These are phyloP conservation scores for Trachelipus rathkii DNA, from an alignment of 1,140 invertebrate genomes.

Conservation along the genomic window DNA sequence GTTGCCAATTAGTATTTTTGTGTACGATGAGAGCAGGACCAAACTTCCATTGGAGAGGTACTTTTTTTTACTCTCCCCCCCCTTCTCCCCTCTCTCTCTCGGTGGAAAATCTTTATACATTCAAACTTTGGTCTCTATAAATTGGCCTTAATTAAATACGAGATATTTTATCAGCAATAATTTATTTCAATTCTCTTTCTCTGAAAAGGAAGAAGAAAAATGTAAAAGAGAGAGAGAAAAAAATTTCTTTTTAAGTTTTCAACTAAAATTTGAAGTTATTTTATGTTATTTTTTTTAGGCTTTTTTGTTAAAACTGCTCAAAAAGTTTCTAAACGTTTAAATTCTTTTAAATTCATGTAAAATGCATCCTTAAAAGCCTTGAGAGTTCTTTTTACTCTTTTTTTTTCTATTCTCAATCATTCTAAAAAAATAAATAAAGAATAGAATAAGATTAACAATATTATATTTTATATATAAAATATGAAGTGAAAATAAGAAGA, in stretches of 20 bases:
- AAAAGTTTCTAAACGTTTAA: not conserved
- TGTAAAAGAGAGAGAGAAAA: too few relatives aligned
- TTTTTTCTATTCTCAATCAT: not conserved
- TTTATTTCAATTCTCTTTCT: not conserved
- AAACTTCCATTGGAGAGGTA: not conserved
- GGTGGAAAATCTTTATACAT: slow-evolving; percentile 7
- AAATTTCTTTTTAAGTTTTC: too few relatives aligned
- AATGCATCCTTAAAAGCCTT: slow-evolving; percentile 1
- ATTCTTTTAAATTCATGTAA: slow-evolving; percentile 3
- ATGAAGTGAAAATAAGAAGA: not conserved
- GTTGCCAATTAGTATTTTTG: slow-evolving; percentile 44
- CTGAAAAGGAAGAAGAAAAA: too few relatives aligned
- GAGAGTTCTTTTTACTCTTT: not conserved
- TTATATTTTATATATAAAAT: not conserved
- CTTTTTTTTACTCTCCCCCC: not conserved
- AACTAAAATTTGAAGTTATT: too few relatives aligned
- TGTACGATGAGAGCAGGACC: slow-evolving; percentile 30
- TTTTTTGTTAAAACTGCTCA: not conserved
- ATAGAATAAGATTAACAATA: too few relatives aligned
- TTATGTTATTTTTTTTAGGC: not conserved
- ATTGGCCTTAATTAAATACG: slow-evolving; percentile 10
- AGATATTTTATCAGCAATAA: slow-evolving; percentile 5
- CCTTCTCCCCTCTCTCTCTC: too few relatives aligned
- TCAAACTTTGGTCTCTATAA: slow-evolving; percentile 8
- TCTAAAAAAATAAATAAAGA: not conserved